Percentiles rank a stretch among this genome's conserved stretches.
Conservation (phyloP, 2,888 invertebrate species). For the Chrysolina americana region DNA sequence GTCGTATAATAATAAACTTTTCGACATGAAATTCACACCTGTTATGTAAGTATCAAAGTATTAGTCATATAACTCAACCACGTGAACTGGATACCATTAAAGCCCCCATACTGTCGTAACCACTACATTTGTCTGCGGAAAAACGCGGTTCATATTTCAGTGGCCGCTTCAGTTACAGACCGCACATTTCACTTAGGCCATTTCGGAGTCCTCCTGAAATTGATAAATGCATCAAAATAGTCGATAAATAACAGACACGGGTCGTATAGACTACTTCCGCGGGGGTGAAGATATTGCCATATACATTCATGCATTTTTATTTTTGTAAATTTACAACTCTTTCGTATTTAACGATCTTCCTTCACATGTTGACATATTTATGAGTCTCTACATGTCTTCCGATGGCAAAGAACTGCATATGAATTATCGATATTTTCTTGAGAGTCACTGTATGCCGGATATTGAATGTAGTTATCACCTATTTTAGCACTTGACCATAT, state of each 20-base stretch:
- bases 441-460: background rate
- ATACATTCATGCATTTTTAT: background rate
- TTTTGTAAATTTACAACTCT: background rate
- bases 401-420: background rate
- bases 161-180: constrained; percentile 14
- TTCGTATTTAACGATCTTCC: constrained; percentile 2
- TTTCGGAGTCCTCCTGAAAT: constrained; percentile 7
- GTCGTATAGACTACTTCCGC: background rate
- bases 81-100: background rate
- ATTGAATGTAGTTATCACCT: background rate
- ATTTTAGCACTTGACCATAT: background rate
- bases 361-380: background rate
- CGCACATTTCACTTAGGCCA: constrained; percentile 7
- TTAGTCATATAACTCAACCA: constrained; percentile 7
- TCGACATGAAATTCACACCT: too few relatives aligned
- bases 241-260: constrained; percentile 3
- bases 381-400: background rate
- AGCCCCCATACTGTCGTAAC: background rate
- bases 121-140: constrained; percentile 6
- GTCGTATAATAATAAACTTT: too few relatives aligned
- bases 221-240: constrained; percentile 11
- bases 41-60: background rate
- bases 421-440: background rate
- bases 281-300: background rate
- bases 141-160: constrained; percentile 19